These are phyloP conservation scores for Xyliphius kryptos DNA, from an alignment of 2,113 vertebrate species.

Conservation along the genomic window DNA sequence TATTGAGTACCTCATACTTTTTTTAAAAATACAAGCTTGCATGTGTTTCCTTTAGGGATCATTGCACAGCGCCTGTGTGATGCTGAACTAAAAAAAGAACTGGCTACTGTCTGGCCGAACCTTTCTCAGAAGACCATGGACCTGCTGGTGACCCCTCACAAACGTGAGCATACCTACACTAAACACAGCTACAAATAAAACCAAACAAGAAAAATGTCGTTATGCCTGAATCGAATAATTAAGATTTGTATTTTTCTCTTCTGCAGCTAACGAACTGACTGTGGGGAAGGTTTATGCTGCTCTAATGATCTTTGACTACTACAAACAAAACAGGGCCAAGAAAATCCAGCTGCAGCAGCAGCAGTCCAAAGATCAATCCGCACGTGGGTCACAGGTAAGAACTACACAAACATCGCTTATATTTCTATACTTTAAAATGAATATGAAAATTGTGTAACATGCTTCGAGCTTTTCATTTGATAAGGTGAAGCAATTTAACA, in stretches of 20 bases:
- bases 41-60: constrained; percentile 60
- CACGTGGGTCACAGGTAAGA: constrained; percentile 50
- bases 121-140: constrained; percentile 91
- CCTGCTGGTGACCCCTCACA: constrained; percentile 88
- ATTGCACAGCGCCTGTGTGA: constrained; percentile 82
- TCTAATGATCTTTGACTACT: constrained; percentile 97
- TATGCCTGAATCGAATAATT: background rate
- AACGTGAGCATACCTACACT: constrained; percentile 61
- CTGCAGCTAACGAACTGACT: constrained; percentile 85
- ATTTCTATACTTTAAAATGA: background rate
- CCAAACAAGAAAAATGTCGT: background rate
- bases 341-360: constrained; percentile 67
- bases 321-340: constrained; percentile 84
- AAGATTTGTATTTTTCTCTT: constrained; percentile 3
- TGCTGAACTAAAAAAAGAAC: constrained; percentile 84
- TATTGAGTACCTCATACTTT: too few species aligned
- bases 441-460: background rate
- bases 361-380: constrained; percentile 41
- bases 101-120: constrained; percentile 84
- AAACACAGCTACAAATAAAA: background rate
- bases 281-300: constrained; percentile 95
- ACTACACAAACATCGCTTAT: background rate
- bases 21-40: too few species aligned
- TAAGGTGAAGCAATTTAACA: too few species aligned
- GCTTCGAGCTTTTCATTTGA: too few species aligned